Evolutionary conservation across 1,140 invertebrate species (phyloP).

Genomic region (Temnothorax curvispinosus): DNA sequence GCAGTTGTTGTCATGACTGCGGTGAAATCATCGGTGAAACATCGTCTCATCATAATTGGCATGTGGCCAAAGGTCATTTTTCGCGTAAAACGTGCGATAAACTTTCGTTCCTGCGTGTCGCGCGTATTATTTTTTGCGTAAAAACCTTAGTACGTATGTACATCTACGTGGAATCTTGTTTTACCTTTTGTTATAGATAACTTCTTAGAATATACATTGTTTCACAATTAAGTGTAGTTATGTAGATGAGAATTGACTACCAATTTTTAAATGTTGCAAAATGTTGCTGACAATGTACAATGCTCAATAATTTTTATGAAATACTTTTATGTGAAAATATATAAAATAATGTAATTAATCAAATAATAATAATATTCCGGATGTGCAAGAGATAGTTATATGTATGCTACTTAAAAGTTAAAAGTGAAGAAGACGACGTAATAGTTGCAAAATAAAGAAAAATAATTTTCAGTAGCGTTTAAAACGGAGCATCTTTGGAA

Average conservation of each 20-base stretch:
- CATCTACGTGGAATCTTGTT: neutral
- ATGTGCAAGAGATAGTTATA: neutral
- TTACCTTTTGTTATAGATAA: neutral
- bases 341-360: neutral
- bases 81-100: constrained; percentile 71
- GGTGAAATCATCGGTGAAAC: constrained; percentile 67
- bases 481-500: neutral
- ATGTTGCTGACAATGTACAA: neutral
- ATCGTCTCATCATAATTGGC: constrained; percentile 77
- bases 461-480: neutral
- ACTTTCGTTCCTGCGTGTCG: constrained; percentile 50
- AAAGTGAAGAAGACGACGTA: neutral
- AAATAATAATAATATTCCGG: neutral
- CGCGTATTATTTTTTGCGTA: neutral
- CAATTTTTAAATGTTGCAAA: neutral
- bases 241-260: neutral
- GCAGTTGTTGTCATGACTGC: constrained; percentile 73
- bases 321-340: neutral
- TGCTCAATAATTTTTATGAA: neutral
- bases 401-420: neutral
- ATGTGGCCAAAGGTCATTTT: constrained; percentile 80
- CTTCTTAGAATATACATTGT: neutral
- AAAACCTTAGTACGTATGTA: neutral
- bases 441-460: neutral
- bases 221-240: neutral